Conservation (phyloP, 2,113 vertebrate genomes). For the Sinocyclocheilus anshuiensis region DNA sequence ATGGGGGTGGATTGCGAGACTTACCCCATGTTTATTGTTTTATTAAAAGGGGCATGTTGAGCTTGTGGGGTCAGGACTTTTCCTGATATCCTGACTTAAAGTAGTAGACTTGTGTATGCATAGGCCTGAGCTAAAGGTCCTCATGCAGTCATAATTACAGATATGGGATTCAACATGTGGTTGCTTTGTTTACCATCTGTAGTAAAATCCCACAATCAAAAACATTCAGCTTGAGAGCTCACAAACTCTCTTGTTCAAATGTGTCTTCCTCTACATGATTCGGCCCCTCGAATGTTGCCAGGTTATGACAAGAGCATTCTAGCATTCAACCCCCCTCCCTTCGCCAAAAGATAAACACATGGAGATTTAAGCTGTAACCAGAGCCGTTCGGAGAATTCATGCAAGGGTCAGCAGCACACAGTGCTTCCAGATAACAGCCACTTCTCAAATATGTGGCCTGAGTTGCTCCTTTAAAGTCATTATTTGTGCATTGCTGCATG, state of each 20-base stretch:
- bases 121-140: background rate
- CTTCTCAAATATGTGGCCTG: background rate
- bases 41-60: constrained; percentile 74
- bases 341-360: constrained; percentile 46
- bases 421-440: constrained; percentile 12
- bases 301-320: constrained; percentile 50
- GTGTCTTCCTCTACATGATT: constrained; percentile 20
- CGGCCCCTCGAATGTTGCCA: constrained; percentile 35
- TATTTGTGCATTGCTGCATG: background rate
- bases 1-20: constrained; percentile 61
- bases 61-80: constrained; percentile 68
- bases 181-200: constrained; percentile 18
- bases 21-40: constrained; percentile 76
- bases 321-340: constrained; percentile 30
- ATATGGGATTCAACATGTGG: constrained; percentile 1
- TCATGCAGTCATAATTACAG: constrained; percentile 3
- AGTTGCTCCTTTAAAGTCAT: background rate
- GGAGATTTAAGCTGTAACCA: constrained; percentile 43
- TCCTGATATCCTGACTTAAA: constrained; percentile 67
- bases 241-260: background rate
- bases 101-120: constrained; percentile 54
- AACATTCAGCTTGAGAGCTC: constrained; percentile 1
- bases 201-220: constrained; percentile 1
- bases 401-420: constrained; percentile 27
- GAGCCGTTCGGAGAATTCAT: constrained; percentile 49